These are phyloP conservation scores for Cephalotes varians DNA, from an alignment of 2,888 invertebrate species.

Conservation along the genomic window DNA sequence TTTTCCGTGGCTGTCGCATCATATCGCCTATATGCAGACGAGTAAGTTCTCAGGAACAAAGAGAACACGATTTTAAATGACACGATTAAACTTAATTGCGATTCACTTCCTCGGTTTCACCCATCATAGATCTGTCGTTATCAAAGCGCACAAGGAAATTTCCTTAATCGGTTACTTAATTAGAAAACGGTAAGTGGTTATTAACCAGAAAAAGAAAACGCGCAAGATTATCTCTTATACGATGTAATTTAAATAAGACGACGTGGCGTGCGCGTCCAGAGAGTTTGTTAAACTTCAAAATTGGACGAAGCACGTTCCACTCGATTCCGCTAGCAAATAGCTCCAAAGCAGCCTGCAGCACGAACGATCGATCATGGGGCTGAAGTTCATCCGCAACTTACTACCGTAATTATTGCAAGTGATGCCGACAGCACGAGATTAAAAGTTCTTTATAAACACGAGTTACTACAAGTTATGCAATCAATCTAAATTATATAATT, in stretches of 20 bases:
- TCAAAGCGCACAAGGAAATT: slow-evolving; percentile 1
- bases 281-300: slow-evolving; percentile 73
- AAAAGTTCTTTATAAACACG: slow-evolving; percentile 52
- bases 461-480: slow-evolving; percentile 42
- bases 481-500: slow-evolving; percentile 45
- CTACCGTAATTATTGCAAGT: slow-evolving; percentile 71
- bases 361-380: slow-evolving; percentile 69
- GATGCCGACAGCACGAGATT: slow-evolving; percentile 62
- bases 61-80: slow-evolving; percentile 15
- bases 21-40: slow-evolving; percentile 36
- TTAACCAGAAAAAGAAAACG: slow-evolving; percentile 42
- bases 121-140: slow-evolving; percentile 32
- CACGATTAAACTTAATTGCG: slow-evolving; percentile 49
- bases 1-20: slow-evolving; percentile 36
- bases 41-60: slow-evolving; percentile 33
- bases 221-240: slow-evolving; percentile 46
- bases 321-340: slow-evolving; percentile 69
- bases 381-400: slow-evolving; percentile 67
- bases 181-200: slow-evolving; percentile 51
- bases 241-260: slow-evolving; percentile 56
- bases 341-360: slow-evolving; percentile 46
- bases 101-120: not conserved
- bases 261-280: slow-evolving; percentile 54
- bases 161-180: slow-evolving; percentile 42
- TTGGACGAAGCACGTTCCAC: slow-evolving; percentile 62